Evolutionary conservation across 2,888 invertebrate genomes (phyloP).

Genomic region (Allophyes oxyacanthae): DNA sequence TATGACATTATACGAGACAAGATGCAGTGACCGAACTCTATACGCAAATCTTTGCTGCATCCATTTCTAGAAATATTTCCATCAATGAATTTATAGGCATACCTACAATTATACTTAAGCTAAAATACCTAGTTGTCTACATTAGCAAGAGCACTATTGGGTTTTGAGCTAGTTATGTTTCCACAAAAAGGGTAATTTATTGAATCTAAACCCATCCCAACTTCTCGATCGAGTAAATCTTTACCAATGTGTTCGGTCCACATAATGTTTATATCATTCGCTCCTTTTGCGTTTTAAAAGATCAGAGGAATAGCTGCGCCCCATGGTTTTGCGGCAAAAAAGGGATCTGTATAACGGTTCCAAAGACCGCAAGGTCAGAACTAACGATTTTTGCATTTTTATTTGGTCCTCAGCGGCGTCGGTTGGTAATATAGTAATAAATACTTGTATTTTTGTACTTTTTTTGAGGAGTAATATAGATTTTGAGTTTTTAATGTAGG

Average conservation of each 20-base stretch:
- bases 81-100: too few relatives aligned
- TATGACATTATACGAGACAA: too few relatives aligned
- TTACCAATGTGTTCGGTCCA: conserved; percentile 59
- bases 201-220: too few relatives aligned
- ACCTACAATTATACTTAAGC: too few relatives aligned
- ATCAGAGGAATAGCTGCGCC: conserved; percentile 85
- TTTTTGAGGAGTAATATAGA: conserved; percentile 12
- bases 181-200: too few relatives aligned
- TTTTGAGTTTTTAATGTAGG: conserved; percentile 5
- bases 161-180: too few relatives aligned
- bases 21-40: too few relatives aligned
- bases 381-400: conserved; percentile 76
- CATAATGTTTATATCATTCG: conserved; percentile 72
- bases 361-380: conserved; percentile 78
- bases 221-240: conserved; percentile 8
- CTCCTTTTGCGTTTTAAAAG: conserved; percentile 82
- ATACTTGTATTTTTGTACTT: conserved; percentile 34
- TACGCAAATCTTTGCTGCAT: too few relatives aligned
- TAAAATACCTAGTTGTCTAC: too few relatives aligned
- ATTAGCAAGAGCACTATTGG: too few relatives aligned
- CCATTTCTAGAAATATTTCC: too few relatives aligned
- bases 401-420: conserved; percentile 45
- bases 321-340: conserved; percentile 74
- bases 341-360: conserved; percentile 52
- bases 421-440: conserved; percentile 47